phyloP scores from a whole-genome alignment of 2,888 invertebrate species.

The Lasioglossum pauxillum region DNA sequence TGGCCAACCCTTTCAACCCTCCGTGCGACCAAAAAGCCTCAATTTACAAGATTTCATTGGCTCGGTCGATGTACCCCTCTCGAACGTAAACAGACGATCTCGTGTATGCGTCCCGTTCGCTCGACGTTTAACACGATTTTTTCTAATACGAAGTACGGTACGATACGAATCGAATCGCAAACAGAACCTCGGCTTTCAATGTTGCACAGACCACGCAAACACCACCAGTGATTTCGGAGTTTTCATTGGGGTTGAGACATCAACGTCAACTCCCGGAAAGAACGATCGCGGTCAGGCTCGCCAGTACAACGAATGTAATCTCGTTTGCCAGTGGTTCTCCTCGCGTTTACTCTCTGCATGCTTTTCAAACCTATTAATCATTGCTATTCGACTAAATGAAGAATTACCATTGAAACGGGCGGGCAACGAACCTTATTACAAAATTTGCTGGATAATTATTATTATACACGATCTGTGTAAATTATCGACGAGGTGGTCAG shows the following conservation, averaged over 20 bases:
- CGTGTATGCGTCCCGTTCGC: background rate
- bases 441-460: background rate
- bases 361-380: background rate
- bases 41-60: constrained; percentile 8
- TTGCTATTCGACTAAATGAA: background rate
- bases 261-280: constrained; percentile 69
- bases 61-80: background rate
- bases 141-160: background rate
- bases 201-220: constrained; percentile 32
- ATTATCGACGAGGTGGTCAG: background rate
- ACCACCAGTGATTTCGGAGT: constrained; percentile 59
- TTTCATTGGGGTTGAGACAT: constrained; percentile 66
- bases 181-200: constrained; percentile 35
- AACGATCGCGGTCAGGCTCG: constrained; percentile 67
- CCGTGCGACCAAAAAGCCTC: background rate
- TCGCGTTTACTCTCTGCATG: background rate
- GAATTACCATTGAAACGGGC: background rate
- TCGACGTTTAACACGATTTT: background rate
- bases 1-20: constrained; percentile 18
- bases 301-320: constrained; percentile 79
- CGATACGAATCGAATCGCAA: constrained; percentile 3
- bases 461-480: background rate
- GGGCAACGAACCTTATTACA: background rate
- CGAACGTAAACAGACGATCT: background rate
- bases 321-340: constrained; percentile 73